Evolutionary conservation across 2,888 invertebrate genomes (phyloP).

Genomic region (Pomacea canaliculata): DNA sequence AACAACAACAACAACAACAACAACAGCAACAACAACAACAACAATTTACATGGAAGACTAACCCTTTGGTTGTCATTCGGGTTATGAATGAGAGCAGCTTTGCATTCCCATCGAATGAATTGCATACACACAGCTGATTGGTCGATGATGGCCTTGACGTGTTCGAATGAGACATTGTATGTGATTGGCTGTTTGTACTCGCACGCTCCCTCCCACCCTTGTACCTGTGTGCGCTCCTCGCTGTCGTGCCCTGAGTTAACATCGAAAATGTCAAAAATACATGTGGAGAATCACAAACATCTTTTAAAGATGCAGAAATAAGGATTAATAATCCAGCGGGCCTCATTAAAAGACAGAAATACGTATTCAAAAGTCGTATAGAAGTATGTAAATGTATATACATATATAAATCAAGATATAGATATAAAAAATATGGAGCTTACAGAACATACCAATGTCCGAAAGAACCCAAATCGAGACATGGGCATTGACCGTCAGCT

Average conservation of each 20-base stretch:
- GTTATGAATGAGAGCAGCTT: conserved; percentile 59
- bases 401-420: too few relatives aligned
- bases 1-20: too few relatives aligned
- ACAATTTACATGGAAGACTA: neutral
- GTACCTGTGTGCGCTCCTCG: conserved; percentile 45
- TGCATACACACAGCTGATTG: conserved; percentile 56
- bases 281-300: too few relatives aligned
- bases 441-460: too few relatives aligned
- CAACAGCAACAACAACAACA: too few relatives aligned
- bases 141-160: conserved; percentile 55
- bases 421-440: too few relatives aligned
- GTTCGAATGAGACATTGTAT: conserved; percentile 44
- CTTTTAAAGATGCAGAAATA: too few relatives aligned
- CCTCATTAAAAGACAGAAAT: neutral
- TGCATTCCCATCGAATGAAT: conserved; percentile 63
- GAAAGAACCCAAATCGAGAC: too few relatives aligned
- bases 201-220: conserved; percentile 60
- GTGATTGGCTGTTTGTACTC: conserved; percentile 44
- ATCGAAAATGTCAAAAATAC: conserved; percentile 1
- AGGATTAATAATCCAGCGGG: neutral
- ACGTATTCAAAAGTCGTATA: too few relatives aligned
- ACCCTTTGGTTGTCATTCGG: conserved; percentile 42
- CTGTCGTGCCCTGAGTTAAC: conserved; percentile 51
- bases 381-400: too few relatives aligned
- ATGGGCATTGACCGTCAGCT: too few relatives aligned